Evolutionary conservation across 2,888 invertebrate species (phyloP).

Genomic region (Acleris literana): DNA sequence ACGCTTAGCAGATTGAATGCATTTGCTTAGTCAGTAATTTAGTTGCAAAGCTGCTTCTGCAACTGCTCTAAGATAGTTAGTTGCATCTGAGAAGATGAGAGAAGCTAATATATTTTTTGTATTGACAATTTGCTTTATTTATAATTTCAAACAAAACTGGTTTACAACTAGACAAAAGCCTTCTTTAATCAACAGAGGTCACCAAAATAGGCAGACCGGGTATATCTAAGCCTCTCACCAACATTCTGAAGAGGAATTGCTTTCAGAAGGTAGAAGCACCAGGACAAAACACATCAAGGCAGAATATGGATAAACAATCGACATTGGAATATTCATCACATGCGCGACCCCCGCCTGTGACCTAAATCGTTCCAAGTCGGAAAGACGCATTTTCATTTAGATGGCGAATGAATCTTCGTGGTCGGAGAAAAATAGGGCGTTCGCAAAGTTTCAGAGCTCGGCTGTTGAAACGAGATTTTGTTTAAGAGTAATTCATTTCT

Average conservation of each 20-base stretch:
- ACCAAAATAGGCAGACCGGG: neutral
- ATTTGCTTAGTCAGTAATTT: no score
- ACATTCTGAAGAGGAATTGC: neutral
- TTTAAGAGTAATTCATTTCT: slow-evolving; percentile 34
- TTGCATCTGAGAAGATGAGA: no score
- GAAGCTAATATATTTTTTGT: no score
- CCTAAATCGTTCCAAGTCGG: slow-evolving; percentile 33
- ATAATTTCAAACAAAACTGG: no score
- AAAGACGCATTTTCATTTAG: slow-evolving; percentile 37
- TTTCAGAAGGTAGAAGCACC: neutral
- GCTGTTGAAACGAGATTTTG: slow-evolving; percentile 29
- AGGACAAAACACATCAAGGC: slow-evolving; percentile 22
- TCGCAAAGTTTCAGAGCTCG: slow-evolving; percentile 34
- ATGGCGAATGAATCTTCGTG: slow-evolving; percentile 36
- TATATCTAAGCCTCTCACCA: neutral
- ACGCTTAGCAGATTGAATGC: no score
- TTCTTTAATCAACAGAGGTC: no score
- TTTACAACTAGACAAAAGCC: no score
- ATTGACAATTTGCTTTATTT: no score
- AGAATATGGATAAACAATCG: slow-evolving; percentile 36
- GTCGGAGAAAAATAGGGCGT: slow-evolving; percentile 33
- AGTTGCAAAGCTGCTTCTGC: no score
- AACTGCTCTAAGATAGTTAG: no score
- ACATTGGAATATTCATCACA: slow-evolving; percentile 35
- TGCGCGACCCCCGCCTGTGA: slow-evolving; percentile 32